Base-by-base conservation (phyloP, 2,888 invertebrate genomes). In the Lochmaea crataegi region DNA sequence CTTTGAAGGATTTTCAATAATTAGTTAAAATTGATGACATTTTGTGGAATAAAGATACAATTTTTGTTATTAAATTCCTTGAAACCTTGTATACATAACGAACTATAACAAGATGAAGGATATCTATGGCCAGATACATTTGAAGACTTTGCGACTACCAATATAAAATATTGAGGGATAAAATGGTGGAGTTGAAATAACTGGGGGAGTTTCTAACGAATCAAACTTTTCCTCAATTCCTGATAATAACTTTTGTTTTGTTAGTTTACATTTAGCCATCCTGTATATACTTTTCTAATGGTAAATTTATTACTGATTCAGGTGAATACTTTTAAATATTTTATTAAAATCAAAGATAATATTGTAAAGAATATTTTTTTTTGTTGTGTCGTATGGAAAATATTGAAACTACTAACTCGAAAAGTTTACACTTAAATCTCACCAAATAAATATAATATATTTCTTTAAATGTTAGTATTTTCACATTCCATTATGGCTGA, bases 281-380 rank as follows among this genome's bases (percentile, higher is more conserved):
- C 16, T 57, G 12, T 57, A 9, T 57, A 57, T 7, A n/a, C 51
- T 51, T 51, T 51, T 38, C 32, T 32, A 48, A 11, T 51, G 11
- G 57, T 57, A 57, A 22, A 56, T 56, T 56, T 56, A 18, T 56
- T 53, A 9, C 16, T 22, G 11, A 60, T 60, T 60, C 60, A 60
- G 60, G 7, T 60, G 60, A 60, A 60, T 60, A 60, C 60, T 60
- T 60, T 60, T 60, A 60, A 22, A 32, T n/a, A 6, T 32, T 60
- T 60, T 60, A 18, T 22, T 60, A 22, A 60, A 38, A 14, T 32
- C 32, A 60, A 60, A 14, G 18, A 22, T n/a, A n/a, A 60, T 12
- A 60, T 14, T 60, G 60, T 60, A 60, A n/a, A 60, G n/a, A 14
- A 60, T 16, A 56, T 16, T 53, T 53, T 53, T 6, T 14, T 53